Conservation (phyloP, 2,888 invertebrate genomes). For the Pyrrhosoma nymphula region DNA sequence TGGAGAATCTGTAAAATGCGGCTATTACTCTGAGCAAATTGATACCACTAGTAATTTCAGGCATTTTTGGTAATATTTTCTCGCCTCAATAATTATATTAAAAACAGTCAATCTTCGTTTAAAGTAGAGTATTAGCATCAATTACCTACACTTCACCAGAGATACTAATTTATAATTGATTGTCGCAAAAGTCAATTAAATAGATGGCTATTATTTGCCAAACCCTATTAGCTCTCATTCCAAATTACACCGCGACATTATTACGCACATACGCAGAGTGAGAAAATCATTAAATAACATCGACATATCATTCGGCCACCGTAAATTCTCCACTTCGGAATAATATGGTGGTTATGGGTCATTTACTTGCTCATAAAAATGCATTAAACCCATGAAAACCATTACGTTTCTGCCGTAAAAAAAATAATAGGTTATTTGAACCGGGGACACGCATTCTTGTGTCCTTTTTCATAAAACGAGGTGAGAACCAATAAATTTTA, state of each 20-base stretch:
- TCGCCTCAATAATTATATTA: neutral
- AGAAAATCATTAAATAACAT: slow-evolving; percentile 64
- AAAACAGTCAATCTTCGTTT: neutral
- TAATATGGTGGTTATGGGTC: slow-evolving; percentile 64
- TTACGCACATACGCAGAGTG: slow-evolving; percentile 15
- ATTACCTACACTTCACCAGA: neutral
- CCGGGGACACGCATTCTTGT: slow-evolving; percentile 58
- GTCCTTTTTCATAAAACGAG: slow-evolving; percentile 32
- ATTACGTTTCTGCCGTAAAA: slow-evolving; percentile 44
- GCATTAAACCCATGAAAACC: slow-evolving; percentile 65
- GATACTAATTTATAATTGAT: neutral
- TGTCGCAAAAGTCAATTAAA: slow-evolving; percentile 41
- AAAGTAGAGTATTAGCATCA: neutral
- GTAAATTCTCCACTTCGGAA: slow-evolving; percentile 56
- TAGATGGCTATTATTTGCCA: slow-evolving; percentile 21
- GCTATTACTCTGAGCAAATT: neutral
- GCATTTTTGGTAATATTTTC: neutral
- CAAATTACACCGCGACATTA: slow-evolving; percentile 41
- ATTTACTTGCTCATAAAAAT: slow-evolving; percentile 57
- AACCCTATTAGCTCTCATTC: slow-evolving; percentile 58
- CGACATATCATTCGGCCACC: slow-evolving; percentile 58
- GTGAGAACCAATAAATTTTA: slow-evolving; percentile 61
- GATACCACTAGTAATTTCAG: neutral
- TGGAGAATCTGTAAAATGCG: neutral
- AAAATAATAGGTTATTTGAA: slow-evolving; percentile 44